Evolutionary conservation across 1,140 invertebrate genomes (phyloP).

Genomic region (Bathynomus jamesi): DNA sequence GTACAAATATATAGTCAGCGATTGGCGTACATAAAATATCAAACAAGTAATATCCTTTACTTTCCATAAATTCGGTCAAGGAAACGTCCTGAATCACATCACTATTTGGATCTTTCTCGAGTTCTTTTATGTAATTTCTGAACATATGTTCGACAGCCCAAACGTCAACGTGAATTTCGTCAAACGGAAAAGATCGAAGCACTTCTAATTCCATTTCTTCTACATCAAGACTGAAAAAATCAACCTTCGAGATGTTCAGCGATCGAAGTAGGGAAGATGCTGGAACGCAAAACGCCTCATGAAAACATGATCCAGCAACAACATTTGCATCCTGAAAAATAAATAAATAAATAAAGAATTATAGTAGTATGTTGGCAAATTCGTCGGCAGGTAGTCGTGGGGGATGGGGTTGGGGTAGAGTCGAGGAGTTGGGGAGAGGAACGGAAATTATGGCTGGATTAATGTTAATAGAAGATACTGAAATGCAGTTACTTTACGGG

Average conservation of each 20-base stretch:
- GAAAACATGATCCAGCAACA: neutral
- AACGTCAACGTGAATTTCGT: constrained; percentile 25
- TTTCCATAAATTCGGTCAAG: constrained; percentile 28
- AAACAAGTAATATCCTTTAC: constrained; percentile 31
- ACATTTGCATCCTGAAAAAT: neutral
- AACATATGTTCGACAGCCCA: constrained; percentile 29
- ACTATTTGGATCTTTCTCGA: neutral
- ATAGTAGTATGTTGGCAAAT: too few species aligned
- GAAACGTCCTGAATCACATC: constrained; percentile 15
- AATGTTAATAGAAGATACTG: neutral
- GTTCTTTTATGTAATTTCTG: neutral
- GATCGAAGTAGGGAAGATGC: constrained; percentile 18
- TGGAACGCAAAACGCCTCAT: constrained; percentile 24
- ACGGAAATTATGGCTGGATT: neutral
- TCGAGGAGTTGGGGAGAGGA: too few species aligned
- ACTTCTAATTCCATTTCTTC: constrained; percentile 26
- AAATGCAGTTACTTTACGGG: too few species aligned
- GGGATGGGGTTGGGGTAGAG: too few species aligned
- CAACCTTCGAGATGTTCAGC: constrained; percentile 23
- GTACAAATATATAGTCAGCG: constrained; percentile 31
- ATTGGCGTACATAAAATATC: constrained; percentile 25
- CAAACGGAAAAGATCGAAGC: constrained; percentile 24
- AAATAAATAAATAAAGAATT: neutral
- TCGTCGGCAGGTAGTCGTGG: too few species aligned
- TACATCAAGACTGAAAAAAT: constrained; percentile 35